Evolutionary conservation across 2,888 invertebrate genomes (phyloP).

Genomic region (Eudemis profundana): DNA sequence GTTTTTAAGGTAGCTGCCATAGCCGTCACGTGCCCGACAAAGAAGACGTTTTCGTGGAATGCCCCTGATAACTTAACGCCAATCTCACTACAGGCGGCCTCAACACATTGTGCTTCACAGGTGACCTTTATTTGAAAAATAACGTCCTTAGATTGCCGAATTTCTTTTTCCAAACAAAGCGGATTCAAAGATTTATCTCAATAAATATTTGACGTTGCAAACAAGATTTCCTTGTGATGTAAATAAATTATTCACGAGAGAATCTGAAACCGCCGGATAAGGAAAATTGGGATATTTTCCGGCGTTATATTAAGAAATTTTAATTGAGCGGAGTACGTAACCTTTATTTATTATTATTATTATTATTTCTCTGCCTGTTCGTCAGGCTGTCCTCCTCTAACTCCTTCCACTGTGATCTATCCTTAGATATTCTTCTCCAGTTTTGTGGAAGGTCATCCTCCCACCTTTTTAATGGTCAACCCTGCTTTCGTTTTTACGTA

Average conservation of each 20-base stretch:
- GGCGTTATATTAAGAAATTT: not conserved
- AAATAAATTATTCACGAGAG: slow-evolving; percentile 28
- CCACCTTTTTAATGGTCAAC: too few species aligned
- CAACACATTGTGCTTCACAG: not conserved
- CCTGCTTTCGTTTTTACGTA: too few species aligned
- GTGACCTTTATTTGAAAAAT: slow-evolving; percentile 2
- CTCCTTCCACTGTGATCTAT: too few species aligned
- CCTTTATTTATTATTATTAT: too few species aligned
- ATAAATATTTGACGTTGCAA: slow-evolving; percentile 31
- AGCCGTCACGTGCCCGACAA: too few species aligned
- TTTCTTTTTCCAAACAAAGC: slow-evolving; percentile 15
- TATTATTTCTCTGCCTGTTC: too few species aligned
- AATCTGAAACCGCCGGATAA: slow-evolving; percentile 8
- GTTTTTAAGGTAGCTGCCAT: too few species aligned
- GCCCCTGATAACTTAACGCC: not conserved
- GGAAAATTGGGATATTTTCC: not conserved
- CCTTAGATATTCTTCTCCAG: too few species aligned
- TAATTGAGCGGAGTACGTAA: too few species aligned
- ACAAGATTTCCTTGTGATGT: slow-evolving; percentile 19
- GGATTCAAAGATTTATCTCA: slow-evolving; percentile 30
- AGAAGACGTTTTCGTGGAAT: not conserved
- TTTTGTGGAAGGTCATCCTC: too few species aligned
- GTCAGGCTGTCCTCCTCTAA: too few species aligned
- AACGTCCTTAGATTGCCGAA: not conserved
- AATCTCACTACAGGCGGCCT: not conserved